These are phyloP conservation scores for Acanthosepion esculentum DNA, from an alignment of 2,888 invertebrate genomes.

Conservation along the genomic window DNA sequence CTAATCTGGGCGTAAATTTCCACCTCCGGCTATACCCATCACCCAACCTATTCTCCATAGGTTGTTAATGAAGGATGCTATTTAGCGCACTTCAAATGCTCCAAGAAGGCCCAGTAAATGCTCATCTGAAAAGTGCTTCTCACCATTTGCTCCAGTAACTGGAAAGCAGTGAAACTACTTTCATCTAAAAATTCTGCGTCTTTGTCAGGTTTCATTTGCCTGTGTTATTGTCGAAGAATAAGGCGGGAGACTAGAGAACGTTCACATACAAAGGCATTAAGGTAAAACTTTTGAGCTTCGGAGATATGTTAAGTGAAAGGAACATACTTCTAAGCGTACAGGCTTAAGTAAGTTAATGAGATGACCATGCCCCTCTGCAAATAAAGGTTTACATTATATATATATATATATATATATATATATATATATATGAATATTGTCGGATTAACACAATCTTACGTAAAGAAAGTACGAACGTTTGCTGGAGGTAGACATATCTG, in stretches of 20 bases:
- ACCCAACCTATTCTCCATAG: too few species aligned
- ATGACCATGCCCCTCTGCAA: too few species aligned
- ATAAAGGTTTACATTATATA: too few species aligned
- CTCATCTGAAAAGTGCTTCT: background rate
- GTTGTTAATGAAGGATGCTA: background rate
- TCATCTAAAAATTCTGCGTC: background rate
- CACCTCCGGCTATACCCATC: background rate
- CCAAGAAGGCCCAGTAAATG: background rate
- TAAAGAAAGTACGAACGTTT: too few species aligned
- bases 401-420: background rate
- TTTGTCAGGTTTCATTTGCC: background rate
- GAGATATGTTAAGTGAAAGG: background rate
- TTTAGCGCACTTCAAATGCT: slow-evolving; percentile 5
- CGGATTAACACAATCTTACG: too few species aligned
- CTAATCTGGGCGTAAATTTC: background rate
- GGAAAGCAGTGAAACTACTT: background rate
- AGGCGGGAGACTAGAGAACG: background rate
- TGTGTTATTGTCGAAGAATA: background rate
- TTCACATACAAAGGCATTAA: background rate
- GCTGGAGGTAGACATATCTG: too few species aligned
- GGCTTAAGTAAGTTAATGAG: too few species aligned
- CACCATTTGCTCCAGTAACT: background rate
- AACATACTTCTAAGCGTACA: too few species aligned
- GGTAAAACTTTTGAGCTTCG: background rate
- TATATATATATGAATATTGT: background rate